A percentile compares a stretch with the other conserved stretches of the same genome.
Conservation (phyloP, 2,797 vertebrate species). For the Danio choprae region DNA sequence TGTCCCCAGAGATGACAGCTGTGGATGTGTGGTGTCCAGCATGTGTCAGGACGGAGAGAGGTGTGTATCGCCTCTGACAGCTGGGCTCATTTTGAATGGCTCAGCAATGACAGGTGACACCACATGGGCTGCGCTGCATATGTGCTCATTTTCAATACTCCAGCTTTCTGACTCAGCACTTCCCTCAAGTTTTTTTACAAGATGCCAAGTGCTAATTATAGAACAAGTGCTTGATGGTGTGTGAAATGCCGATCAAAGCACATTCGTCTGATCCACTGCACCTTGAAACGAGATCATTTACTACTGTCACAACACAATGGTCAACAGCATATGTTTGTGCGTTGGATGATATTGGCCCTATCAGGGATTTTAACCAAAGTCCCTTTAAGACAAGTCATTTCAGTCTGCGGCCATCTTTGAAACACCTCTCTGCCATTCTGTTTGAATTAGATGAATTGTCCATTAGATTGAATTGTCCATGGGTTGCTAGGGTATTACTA, state of each 20-base stretch:
- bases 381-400: too few relatives aligned
- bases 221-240: slow-evolving; percentile 1
- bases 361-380: not conserved
- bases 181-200: not conserved
- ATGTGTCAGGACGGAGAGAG: slow-evolving; percentile 20
- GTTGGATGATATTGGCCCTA: not conserved
- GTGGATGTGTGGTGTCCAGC: slow-evolving; percentile 25
- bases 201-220: slow-evolving; percentile 29
- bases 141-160: slow-evolving; percentile 6
- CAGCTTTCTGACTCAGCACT: slow-evolving; percentile 27
- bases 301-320: not conserved
- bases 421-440: too few relatives aligned
- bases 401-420: too few relatives aligned
- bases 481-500: not conserved
- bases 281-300: slow-evolving; percentile 21
- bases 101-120: slow-evolving; percentile 25
- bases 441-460: too few relatives aligned
- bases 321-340: slow-evolving; percentile 2
- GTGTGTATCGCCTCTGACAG: slow-evolving; percentile 29
- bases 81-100: not conserved
- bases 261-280: slow-evolving; percentile 6
- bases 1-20: slow-evolving; percentile 35
- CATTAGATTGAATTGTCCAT: too few relatives aligned
- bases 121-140: not conserved
- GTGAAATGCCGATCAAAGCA: slow-evolving; percentile 28